Base-by-base conservation (phyloP, 2,888 invertebrate genomes). In the Tetranychus piercei region DNA sequence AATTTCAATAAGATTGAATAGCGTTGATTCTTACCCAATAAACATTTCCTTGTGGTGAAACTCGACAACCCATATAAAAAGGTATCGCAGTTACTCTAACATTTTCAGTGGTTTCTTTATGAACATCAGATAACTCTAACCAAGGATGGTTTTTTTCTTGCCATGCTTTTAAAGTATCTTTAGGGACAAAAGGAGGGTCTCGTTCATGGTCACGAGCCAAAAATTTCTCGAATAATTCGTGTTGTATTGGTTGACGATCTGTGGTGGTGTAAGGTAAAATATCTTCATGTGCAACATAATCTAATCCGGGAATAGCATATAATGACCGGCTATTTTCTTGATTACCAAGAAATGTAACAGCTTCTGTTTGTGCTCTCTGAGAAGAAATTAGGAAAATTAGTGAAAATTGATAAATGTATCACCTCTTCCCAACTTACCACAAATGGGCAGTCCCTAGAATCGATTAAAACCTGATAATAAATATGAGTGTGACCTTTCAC, bases 241-340 rank as follows among this genome's bases (percentile, higher is more conserved):
- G 96, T 80, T 93, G 90, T 74, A 99, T 85, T 0, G 78, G 95
- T 75, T 89, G 88, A 78, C 89, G 87, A 80, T 95, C 95, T 44
- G 89, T 88, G 1, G 93, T 90, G 1, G 89, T 88, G 82, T 95
- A 97, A 0, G 99, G 99, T 79, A 97, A 87, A 78, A 99, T 90
- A 83, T 99, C 97, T 81, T 95, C 94, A 81, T 99, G 99, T 0
- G 94, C 92, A 11, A 97, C 96, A 82, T 97, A 99, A 84, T 99
- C 97, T 77, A 99, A 84, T 0, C 97, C 83, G 8, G 95, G 95
- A 80, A 96, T 94, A 1, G 95, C 94, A 82, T 96, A 96, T 55
- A 96, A 84, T 81, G 94, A 94, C 76, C 94, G 87, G 80, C 92
- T 93, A 20, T 93, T 93, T 82, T 95, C 94, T 82, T 94, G 94